Evolutionary conservation across 2,113 vertebrate genomes (phyloP).

Genomic region (Xenus cinereus): DNA sequence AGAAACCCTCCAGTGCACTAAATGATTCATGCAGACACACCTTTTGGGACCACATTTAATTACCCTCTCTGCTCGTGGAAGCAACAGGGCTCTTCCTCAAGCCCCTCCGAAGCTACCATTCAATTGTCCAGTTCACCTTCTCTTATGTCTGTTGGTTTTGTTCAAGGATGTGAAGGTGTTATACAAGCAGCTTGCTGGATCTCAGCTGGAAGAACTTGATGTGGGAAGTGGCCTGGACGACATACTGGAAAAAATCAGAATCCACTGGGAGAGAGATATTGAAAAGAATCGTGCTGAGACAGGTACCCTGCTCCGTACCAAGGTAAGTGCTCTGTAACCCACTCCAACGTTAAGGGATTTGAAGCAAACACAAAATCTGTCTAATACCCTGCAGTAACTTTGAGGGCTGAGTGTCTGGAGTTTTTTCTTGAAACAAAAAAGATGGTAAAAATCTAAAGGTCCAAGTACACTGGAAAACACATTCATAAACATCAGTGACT

Average conservation of each 20-base stretch:
- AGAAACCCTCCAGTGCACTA: not conserved
- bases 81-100: not conserved
- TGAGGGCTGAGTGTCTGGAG: not conserved
- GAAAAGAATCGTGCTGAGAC: conserved; percentile 85
- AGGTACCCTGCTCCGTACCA: conserved; percentile 81
- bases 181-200: conserved; percentile 88
- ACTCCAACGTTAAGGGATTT: not conserved
- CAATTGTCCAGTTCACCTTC: not conserved
- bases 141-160: not conserved
- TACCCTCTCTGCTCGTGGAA: not conserved
- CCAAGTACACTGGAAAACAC: not conserved
- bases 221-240: conserved; percentile 86
- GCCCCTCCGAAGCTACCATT: not conserved
- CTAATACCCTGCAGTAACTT: not conserved
- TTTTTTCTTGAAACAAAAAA: not conserved
- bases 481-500: not conserved
- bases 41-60: not conserved
- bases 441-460: not conserved
- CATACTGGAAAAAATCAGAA: conserved; percentile 86
- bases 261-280: conserved; percentile 90
- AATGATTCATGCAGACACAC: not conserved
- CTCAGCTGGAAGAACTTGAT: conserved; percentile 83
- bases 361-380: not conserved
- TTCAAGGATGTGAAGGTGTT: conserved; percentile 87
- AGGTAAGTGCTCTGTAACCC: conserved; percentile 72